Conservation (phyloP, 2,797 vertebrate genomes). For the Lagodon rhomboides region DNA sequence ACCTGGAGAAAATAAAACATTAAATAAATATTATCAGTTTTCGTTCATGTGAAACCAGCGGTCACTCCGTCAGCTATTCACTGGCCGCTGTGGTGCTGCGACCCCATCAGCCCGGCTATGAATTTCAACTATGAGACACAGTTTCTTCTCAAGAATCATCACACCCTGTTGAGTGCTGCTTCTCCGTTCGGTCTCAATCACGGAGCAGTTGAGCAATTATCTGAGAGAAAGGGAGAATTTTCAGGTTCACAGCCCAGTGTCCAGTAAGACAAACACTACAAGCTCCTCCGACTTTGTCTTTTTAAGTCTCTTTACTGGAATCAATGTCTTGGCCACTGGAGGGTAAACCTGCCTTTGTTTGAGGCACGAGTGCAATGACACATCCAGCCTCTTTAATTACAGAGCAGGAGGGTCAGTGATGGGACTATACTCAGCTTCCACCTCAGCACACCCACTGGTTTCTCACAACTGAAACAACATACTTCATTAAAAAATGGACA, state of each 20-base stretch:
- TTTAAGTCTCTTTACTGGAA: conserved; percentile 36
- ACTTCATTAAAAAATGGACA: background rate
- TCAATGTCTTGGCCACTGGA: conserved; percentile 34
- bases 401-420: conserved; percentile 5
- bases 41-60: too few species aligned
- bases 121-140: conserved; percentile 33
- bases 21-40: too few species aligned
- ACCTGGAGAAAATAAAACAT: too few species aligned
- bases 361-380: conserved; percentile 17
- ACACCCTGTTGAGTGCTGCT: background rate
- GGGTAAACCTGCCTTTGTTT: conserved; percentile 50
- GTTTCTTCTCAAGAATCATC: conserved; percentile 12
- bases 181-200: conserved; percentile 20
- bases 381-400: conserved; percentile 47
- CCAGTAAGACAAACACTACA: conserved; percentile 33
- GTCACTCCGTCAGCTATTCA: too few species aligned
- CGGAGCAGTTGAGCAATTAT: conserved; percentile 42
- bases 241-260: conserved; percentile 33
- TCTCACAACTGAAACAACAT: background rate
- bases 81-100: background rate
- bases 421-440: conserved; percentile 10
- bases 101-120: conserved; percentile 34
- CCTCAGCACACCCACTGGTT: background rate
- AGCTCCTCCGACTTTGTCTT: conserved; percentile 14
- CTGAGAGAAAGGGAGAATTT: conserved; percentile 38